Percentiles rank a stretch among this genome's conserved stretches.
These are phyloP conservation scores for Marronus borbonicus DNA, from an alignment of 2,888 invertebrate species.

Conservation along the genomic window DNA sequence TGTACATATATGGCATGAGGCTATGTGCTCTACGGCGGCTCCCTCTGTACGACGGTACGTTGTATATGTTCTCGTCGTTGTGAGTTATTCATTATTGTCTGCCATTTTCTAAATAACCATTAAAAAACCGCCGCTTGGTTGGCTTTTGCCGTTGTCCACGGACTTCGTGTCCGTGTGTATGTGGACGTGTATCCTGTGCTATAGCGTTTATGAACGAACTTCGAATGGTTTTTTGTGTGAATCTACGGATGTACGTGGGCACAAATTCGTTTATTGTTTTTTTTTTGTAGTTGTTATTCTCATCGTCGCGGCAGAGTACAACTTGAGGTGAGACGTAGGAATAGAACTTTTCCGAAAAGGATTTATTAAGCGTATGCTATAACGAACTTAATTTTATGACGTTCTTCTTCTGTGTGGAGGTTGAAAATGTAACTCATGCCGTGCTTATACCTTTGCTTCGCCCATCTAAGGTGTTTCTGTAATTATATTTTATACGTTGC, in stretches of 20 bases:
- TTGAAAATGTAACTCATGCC: no score
- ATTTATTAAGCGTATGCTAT: no score
- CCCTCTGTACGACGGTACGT: conserved; percentile 31
- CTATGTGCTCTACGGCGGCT: conserved; percentile 36
- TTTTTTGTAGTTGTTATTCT: neutral
- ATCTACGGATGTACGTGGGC: conserved; percentile 13
- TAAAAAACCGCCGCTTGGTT: conserved; percentile 40
- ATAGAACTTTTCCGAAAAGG: no score
- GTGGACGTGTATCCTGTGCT: neutral
- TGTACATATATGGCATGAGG: conserved; percentile 50
- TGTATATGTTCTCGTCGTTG: conserved; percentile 23
- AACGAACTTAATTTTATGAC: no score
- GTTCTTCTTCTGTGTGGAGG: no score
- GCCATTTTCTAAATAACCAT: conserved; percentile 48
- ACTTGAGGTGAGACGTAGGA: no score
- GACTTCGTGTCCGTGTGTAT: no score
- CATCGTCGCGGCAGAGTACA: no score
- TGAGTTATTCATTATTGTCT: conserved; percentile 50
- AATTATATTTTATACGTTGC: no score
- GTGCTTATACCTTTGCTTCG: no score
- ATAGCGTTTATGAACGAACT: neutral
- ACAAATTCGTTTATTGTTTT: neutral
- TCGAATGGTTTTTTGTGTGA: neutral
- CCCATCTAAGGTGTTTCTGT: no score
- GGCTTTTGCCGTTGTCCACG: neutral